phyloP scores from a whole-genome alignment of 1,140 invertebrate genomes.

The Macrosteles quadrilineatus region DNA sequence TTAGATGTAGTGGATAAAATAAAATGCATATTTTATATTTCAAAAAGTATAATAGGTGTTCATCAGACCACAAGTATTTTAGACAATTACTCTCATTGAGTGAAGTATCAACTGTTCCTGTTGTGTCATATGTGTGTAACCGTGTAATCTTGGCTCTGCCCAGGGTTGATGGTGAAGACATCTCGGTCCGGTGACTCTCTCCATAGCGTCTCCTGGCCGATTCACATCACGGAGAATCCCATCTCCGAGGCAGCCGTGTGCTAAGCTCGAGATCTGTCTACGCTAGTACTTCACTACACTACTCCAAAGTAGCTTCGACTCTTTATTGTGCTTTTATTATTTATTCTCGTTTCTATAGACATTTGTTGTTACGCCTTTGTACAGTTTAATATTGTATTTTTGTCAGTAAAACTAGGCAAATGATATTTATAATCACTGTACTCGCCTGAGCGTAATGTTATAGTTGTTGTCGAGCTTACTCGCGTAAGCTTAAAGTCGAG shows the following conservation, averaged over 20 bases:
- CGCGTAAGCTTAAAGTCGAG: neutral
- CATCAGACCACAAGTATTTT: no score
- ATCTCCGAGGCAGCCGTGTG: conserved; percentile 73
- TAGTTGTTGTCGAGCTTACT: neutral
- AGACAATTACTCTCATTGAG: no score
- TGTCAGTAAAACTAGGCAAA: conserved; percentile 9
- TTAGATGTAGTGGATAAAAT: no score
- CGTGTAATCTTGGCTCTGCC: neutral
- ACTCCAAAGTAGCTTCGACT: neutral
- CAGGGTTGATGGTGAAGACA: conserved; percentile 35
- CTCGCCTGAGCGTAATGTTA: neutral
- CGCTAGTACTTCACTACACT: neutral
- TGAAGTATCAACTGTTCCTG: no score
- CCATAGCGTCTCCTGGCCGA: conserved; percentile 47
- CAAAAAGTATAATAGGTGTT: no score
- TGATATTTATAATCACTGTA: neutral
- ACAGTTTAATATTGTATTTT: conserved; percentile 19
- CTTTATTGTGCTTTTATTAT: neutral
- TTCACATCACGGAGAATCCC: conserved; percentile 77
- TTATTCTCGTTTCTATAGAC: neutral
- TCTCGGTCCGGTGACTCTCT: conserved; percentile 41
- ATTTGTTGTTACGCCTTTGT: conserved; percentile 20
- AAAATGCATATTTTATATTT: no score
- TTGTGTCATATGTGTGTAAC: no score
- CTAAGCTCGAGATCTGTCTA: conserved; percentile 44